Conservation (phyloP, 92 coral and sea anemone species). For the Bergia puertoricense region DNA sequence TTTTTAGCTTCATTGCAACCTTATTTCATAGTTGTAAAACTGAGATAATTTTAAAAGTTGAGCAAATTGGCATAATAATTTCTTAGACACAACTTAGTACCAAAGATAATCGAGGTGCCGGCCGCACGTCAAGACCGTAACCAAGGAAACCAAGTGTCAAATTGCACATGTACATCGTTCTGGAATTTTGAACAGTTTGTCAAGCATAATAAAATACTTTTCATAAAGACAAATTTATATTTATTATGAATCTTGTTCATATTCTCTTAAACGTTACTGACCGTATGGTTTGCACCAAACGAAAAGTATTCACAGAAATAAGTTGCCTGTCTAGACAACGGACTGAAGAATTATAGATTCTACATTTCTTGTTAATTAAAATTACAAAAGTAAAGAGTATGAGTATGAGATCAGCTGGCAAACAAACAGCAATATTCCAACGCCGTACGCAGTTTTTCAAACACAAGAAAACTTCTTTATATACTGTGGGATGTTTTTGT, state of each 20-base stretch:
- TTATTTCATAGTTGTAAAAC: too few species aligned
- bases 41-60: too few species aligned
- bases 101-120: background rate
- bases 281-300: too few species aligned
- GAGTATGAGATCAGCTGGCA: background rate
- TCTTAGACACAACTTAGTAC: too few species aligned
- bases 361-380: too few species aligned
- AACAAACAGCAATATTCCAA: constrained; percentile 25
- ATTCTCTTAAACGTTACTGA: too few species aligned
- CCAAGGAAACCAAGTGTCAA: background rate
- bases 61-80: too few species aligned
- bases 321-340: too few species aligned
- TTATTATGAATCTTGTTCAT: background rate
- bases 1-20: too few species aligned
- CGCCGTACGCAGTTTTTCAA: background rate
- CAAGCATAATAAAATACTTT: background rate
- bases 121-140: background rate
- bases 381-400: background rate
- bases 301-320: too few species aligned
- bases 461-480: background rate
- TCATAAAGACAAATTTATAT: background rate
- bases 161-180: background rate
- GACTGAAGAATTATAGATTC: background rate
- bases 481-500: background rate
- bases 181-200: background rate